Evolutionary conservation across 2,113 vertebrate genomes (phyloP).

Genomic region (Alligator sinensis): DNA sequence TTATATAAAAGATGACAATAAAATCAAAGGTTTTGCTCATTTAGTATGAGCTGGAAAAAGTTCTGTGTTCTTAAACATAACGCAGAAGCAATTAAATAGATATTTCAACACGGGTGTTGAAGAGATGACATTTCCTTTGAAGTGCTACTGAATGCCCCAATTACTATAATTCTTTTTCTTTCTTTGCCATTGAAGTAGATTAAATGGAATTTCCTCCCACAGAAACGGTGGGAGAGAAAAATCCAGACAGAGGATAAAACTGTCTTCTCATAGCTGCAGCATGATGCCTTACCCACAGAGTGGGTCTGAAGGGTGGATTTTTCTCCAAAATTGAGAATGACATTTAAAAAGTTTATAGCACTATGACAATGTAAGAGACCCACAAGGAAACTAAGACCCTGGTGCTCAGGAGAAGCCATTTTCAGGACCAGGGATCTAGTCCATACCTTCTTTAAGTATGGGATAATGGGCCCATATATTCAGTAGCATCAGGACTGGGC

Average conservation of each 20-base stretch:
- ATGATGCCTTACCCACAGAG: background rate
- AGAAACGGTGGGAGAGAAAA: background rate
- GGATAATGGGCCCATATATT: conserved; percentile 2
- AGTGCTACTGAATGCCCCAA: conserved; percentile 16
- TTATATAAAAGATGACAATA: background rate
- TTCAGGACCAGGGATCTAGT: background rate
- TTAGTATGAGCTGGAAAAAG: background rate
- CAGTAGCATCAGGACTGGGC: background rate
- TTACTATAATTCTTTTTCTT: conserved; percentile 39
- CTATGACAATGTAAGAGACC: background rate
- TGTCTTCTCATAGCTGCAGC: background rate
- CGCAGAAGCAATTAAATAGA: background rate
- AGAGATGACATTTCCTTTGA: conserved; percentile 32
- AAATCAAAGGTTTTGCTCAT: too few species aligned
- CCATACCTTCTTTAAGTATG: conserved; percentile 23
- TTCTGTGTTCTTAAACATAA: background rate
- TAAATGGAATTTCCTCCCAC: conserved; percentile 26
- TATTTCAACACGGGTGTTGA: conserved; percentile 23
- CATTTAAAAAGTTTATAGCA: background rate
- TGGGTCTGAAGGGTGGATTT: background rate
- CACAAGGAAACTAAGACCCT: background rate
- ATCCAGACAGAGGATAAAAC: background rate
- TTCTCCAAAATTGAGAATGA: background rate
- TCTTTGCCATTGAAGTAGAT: conserved; percentile 24
- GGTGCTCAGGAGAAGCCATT: background rate